Percentiles rank a stretch among this genome's conserved stretches.
Conservation (phyloP, 2,888 invertebrate genomes). For the Geophilus truncorum region DNA sequence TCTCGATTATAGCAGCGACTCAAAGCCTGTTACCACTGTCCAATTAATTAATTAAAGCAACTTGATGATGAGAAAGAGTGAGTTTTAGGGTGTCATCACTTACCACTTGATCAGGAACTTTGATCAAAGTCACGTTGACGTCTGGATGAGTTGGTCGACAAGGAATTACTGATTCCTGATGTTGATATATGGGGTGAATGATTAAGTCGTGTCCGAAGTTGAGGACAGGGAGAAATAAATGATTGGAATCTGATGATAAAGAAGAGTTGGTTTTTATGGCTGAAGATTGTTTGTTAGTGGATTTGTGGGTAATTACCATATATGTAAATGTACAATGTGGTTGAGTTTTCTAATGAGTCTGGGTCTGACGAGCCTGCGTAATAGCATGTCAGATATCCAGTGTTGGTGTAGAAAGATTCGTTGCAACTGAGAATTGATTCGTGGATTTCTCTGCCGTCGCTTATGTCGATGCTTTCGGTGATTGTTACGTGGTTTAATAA, state of each 20-base stretch:
- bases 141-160: slow-evolving; percentile 62
- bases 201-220: slow-evolving; percentile 30
- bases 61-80: no score
- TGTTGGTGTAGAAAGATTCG: slow-evolving; percentile 44
- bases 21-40: no score
- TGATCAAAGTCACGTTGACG: slow-evolving; percentile 52
- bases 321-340: slow-evolving; percentile 56
- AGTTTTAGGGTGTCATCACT: no score
- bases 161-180: slow-evolving; percentile 54
- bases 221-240: slow-evolving; percentile 35
- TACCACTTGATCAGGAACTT: slow-evolving; percentile 35
- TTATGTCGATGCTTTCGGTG: not conserved
- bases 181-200: slow-evolving; percentile 46
- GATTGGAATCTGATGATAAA: slow-evolving; percentile 34
- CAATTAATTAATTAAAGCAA: no score
- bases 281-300: no score
- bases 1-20: not conserved
- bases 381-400: slow-evolving; percentile 50
- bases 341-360: slow-evolving; percentile 47
- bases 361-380: slow-evolving; percentile 47
- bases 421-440: slow-evolving; percentile 38
- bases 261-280: no score
- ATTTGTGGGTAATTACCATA: slow-evolving; percentile 54
- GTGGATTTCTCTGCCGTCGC: slow-evolving; percentile 35
- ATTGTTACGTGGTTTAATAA: not conserved